Percentiles rank a stretch among this genome's conserved stretches.
Evolutionary conservation across 2,113 vertebrate species (phyloP).

Genomic region (Tachysurus vachellii): DNA sequence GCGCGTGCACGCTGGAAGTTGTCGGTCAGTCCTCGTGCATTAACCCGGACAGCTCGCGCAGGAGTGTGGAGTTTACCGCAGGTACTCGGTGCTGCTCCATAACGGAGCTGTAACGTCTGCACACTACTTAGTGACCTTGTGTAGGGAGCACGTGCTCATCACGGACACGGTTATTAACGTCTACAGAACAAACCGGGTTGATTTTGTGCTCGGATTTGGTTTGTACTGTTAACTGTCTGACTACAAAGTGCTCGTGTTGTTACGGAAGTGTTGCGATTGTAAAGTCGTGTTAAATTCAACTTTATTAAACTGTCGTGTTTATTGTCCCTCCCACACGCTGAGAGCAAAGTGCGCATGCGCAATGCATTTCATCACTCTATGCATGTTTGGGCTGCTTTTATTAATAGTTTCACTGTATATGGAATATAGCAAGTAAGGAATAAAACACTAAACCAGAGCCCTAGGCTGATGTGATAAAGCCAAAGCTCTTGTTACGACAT

Average conservation of each 20-base stretch:
- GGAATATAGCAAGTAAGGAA: no score
- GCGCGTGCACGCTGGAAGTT: conserved; percentile 27
- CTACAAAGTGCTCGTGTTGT: background rate
- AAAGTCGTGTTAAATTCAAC: background rate
- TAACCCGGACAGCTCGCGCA: background rate
- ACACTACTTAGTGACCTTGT: background rate
- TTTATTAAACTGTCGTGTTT: background rate
- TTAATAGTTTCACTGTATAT: background rate
- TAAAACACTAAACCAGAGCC: background rate
- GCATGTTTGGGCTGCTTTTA: background rate
- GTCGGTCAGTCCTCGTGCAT: background rate
- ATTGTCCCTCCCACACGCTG: background rate
- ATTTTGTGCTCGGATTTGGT: background rate
- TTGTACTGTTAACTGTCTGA: background rate
- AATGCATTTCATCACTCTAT: background rate
- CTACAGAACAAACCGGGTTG: no score
- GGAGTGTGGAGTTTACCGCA: background rate
- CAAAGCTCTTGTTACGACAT: background rate
- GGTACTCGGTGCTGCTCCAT: background rate
- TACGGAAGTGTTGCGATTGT: background rate
- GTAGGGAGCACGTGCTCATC: background rate
- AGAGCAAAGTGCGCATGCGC: background rate
- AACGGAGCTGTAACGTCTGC: background rate
- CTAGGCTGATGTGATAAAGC: background rate
- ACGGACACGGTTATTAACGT: background rate